phyloP scores from a whole-genome alignment of 1,140 invertebrate species.

The Neuroterus valhalla region DNA sequence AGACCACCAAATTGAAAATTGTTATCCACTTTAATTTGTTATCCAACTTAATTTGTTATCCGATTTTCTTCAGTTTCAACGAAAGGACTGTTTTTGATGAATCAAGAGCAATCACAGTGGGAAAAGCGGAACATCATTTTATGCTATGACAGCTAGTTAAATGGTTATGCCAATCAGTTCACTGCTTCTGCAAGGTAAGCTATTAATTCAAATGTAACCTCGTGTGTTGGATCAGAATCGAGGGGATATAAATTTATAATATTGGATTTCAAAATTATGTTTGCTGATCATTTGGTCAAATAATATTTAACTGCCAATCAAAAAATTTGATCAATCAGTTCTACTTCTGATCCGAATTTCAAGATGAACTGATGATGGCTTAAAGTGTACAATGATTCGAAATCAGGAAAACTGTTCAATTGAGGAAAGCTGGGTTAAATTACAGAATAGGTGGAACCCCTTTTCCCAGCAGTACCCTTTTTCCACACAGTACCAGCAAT shows the following conservation, averaged over 20 bases:
- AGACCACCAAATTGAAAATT: neutral
- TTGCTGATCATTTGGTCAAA: neutral
- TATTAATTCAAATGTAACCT: constrained; percentile 20
- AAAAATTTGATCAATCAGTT: neutral
- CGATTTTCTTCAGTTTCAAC: neutral
- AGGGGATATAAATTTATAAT: constrained; percentile 9
- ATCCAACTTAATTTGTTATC: neutral
- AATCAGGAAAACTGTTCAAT: no score
- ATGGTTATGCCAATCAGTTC: constrained; percentile 8
- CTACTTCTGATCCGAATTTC: neutral
- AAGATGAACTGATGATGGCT: no score
- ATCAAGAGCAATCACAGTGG: neutral
- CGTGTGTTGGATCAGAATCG: constrained; percentile 1
- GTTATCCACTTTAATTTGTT: no score
- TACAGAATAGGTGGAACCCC: no score
- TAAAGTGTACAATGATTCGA: no score
- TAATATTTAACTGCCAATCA: neutral
- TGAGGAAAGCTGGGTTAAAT: no score
- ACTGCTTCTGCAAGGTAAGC: constrained; percentile 6
- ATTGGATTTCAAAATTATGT: neutral
- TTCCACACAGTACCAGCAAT: no score
- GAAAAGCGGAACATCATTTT: constrained; percentile 11
- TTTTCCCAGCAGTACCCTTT: no score
- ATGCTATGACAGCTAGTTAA: constrained; percentile 23
- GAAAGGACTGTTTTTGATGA: neutral